Evolutionary conservation across 2,113 vertebrate genomes (phyloP), one percentile per base, ranked within the genome.

Genomic region (Penelope pileata): DNA sequence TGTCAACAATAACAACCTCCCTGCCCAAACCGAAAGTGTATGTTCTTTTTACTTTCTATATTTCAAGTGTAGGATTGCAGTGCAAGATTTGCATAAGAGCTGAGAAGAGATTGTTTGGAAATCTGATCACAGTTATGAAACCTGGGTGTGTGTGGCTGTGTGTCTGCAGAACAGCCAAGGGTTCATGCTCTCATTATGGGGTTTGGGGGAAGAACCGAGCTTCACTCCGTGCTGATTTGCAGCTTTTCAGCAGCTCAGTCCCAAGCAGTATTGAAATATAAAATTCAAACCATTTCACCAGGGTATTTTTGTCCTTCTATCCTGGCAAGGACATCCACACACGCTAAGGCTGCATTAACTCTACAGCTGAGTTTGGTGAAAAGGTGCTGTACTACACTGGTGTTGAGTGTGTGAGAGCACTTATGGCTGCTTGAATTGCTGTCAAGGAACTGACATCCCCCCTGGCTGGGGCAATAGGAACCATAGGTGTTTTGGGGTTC

Each of bases 101-200:
- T 69, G 36, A 47, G 47, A 70, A 70, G n/a, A 24, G 26, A 2
- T 36, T 77, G 22, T 72, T 82, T 38, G 34, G 86, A 84, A 92
- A 84, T 70, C 51, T 51, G 64, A 45, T 64, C 24, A 24, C 27
- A 48, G 27, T 86, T 69, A 24, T 18, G 80, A 83, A 92, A 77
- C 30, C 10, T 77, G 27, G 6, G 29, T 54, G 63, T 63, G n/a
- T 69, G 21, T 0, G 0, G 10, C 54, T 66, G 13, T 1, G 0
- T 51, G 42, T 58, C 77, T 77, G 32, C 45, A 53, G 30, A 62
- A 43, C 36, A 76, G 5, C 47, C 47, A 11, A 68, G n/a, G 23
- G 3, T 90, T 90, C 53, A 11, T 72, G 27, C 47, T 48, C 9
- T 67, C 15, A n/a, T 66, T 4, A 0, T 32, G 27, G 68, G 45